These are phyloP conservation scores for Callospermophilus lateralis DNA, from an alignment of 2,113 vertebrate genomes.

Conservation along the genomic window DNA sequence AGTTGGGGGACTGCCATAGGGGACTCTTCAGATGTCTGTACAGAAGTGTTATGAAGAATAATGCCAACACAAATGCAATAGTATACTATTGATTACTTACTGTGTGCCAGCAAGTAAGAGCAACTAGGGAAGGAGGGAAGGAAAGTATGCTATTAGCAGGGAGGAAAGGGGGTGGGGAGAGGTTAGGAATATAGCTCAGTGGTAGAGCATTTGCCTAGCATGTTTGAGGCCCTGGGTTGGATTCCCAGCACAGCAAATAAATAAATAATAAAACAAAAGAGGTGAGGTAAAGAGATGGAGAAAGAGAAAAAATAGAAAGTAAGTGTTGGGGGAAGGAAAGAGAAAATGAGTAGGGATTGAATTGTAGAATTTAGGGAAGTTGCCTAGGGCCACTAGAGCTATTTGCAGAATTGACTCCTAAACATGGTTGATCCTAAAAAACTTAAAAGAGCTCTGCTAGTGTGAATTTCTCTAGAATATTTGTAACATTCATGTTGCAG, in stretches of 20 bases:
- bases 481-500: neutral
- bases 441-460: neutral
- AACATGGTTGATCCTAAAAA: slow-evolving; percentile 28
- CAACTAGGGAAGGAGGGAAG: neutral
- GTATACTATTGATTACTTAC: neutral
- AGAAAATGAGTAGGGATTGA: neutral
- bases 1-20: too few species aligned
- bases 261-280: neutral
- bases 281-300: too few species aligned
- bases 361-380: neutral
- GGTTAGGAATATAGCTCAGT: neutral
- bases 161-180: neutral
- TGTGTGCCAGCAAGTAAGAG: neutral
- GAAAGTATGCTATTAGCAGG: neutral
- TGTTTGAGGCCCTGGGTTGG: neutral
- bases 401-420: neutral
- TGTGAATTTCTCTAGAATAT: neutral
- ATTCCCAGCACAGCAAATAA: neutral
- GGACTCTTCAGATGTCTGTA: neutral
- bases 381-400: neutral
- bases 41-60: neutral
- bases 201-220: neutral
- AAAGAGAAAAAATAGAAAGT: neutral
- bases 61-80: neutral
- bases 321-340: neutral